These are phyloP conservation scores for Gobiocypris rarus DNA, from an alignment of 2,113 vertebrate genomes.

Conservation along the genomic window DNA sequence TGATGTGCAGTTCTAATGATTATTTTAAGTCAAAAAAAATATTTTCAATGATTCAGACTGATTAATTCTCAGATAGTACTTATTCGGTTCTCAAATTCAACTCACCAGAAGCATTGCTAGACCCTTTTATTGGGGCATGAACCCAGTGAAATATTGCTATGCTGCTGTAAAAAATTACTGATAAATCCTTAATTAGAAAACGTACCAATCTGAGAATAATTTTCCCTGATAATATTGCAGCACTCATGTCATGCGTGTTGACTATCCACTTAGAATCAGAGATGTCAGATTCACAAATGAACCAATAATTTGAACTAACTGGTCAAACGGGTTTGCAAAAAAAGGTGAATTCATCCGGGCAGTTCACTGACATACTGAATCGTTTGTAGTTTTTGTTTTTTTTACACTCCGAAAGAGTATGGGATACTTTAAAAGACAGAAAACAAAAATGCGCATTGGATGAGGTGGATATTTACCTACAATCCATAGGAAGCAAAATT, in stretches of 20 bases:
- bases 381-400: too few relatives aligned
- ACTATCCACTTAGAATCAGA: background rate
- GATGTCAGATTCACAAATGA: background rate
- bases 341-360: background rate
- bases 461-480: background rate
- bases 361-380: background rate
- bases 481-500: background rate
- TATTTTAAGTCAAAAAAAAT: background rate
- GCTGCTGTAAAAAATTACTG: background rate
- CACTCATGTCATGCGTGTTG: background rate
- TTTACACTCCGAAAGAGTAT: too few relatives aligned
- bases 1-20: background rate
- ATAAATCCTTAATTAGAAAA: background rate
- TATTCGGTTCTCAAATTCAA: background rate
- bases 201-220: background rate
- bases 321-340: background rate
- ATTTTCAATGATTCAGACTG: background rate
- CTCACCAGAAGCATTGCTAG: background rate
- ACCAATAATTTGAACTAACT: background rate
- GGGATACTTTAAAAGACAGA: background rate
- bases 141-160: background rate
- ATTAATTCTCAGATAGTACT: background rate
- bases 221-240: background rate
- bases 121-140: background rate
- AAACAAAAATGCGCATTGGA: background rate